A percentile compares a stretch with the other conserved stretches of the same genome.
Evolutionary conservation across 2,113 vertebrate genomes (phyloP).

Genomic region (Nothoprocta pentlandii): DNA sequence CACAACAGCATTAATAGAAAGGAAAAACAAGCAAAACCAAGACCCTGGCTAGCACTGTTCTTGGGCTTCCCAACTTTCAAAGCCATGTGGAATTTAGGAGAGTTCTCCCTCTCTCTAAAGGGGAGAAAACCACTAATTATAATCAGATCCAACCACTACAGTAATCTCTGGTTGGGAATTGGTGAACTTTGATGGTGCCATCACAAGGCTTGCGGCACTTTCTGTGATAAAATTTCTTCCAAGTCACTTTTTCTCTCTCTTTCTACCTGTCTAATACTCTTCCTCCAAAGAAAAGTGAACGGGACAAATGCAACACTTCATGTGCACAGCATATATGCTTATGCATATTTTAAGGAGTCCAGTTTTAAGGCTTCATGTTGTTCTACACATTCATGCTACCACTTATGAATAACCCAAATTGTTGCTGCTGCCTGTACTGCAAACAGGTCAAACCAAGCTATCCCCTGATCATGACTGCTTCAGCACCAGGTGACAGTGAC

Average conservation of each 20-base stretch:
- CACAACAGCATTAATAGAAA: neutral
- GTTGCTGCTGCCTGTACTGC: neutral
- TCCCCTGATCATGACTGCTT: neutral
- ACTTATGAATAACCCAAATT: neutral
- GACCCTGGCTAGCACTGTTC: neutral
- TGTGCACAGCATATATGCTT: neutral
- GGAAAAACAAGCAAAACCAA: neutral
- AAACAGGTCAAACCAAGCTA: neutral
- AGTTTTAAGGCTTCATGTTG: neutral
- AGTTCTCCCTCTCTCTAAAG: neutral
- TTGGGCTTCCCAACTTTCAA: neutral
- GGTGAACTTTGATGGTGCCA: neutral
- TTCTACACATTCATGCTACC: neutral
- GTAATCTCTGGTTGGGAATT: neutral
- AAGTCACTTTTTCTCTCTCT: neutral
- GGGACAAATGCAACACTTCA: neutral
- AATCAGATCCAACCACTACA: neutral
- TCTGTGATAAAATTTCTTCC: neutral
- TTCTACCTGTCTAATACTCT: neutral
- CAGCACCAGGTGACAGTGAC: neutral
- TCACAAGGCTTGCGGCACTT: neutral
- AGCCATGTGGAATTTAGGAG: neutral
- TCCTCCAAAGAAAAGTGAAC: neutral
- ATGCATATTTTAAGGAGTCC: neutral
- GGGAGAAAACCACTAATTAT: neutral